These are phyloP conservation scores for Morinoia aosen DNA, from an alignment of 2,888 invertebrate genomes.

Conservation along the genomic window DNA sequence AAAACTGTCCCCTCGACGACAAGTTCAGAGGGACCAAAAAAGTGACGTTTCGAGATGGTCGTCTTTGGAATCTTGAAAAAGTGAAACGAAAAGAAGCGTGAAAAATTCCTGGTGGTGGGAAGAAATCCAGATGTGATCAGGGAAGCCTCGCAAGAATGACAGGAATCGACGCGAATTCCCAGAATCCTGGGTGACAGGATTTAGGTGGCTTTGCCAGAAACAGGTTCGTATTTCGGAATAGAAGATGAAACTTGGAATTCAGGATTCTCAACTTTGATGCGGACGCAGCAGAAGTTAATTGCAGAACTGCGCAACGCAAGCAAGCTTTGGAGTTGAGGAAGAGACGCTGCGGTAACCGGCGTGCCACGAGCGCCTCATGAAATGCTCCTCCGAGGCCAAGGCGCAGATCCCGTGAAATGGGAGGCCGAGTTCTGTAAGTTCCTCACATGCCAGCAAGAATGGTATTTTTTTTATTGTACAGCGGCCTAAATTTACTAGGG, in stretches of 20 bases:
- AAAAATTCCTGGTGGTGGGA: slow-evolving; percentile 8
- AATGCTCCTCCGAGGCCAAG: not conserved
- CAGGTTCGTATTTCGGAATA: not conserved
- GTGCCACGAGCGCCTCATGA: not conserved
- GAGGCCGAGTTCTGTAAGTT: not conserved
- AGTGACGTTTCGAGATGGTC: slow-evolving; percentile 18
- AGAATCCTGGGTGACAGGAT: slow-evolving; percentile 27
- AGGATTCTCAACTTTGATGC: slow-evolving; percentile 30
- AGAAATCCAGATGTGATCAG: slow-evolving; percentile 48
- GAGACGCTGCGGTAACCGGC: not conserved
- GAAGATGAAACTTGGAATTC: slow-evolving; percentile 18
- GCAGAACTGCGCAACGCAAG: not conserved
- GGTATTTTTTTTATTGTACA: not conserved
- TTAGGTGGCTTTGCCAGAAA: not conserved
- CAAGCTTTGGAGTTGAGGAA: not conserved
- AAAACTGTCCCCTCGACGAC: not conserved
- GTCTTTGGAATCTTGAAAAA: slow-evolving; percentile 13
- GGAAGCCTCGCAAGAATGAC: not conserved
- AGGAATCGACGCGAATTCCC: not conserved
- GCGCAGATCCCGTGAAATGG: not conserved
- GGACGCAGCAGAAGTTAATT: slow-evolving; percentile 7
- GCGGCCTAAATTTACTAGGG: not conserved
- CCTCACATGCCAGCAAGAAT: not conserved
- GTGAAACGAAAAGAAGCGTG: not conserved
- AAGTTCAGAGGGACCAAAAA: slow-evolving; percentile 14